Base-by-base conservation (phyloP, 2,113 vertebrate species). In the Amblyopsis rosae region DNA sequence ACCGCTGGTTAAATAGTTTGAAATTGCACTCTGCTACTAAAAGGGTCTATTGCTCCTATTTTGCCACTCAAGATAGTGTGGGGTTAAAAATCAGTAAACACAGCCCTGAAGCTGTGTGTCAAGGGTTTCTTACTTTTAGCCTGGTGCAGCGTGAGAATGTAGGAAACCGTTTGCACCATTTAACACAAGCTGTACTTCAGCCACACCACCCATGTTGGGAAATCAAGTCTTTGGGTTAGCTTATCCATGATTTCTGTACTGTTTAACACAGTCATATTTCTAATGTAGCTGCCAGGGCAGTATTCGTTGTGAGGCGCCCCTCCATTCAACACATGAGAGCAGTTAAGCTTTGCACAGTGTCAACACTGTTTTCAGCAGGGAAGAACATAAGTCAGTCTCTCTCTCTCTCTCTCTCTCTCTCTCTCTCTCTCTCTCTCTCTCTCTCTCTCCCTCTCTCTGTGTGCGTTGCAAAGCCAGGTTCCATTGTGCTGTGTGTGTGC, bases 341-440 rank as follows among this genome's bases (percentile, higher is more conserved):
- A 69, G 61, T 16, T 47, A 54, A 54, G 55, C 32, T 45, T 50
- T 19, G n/a, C 46, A 55, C 56, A 15, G 15, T 3, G 49, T 69
- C 46, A 35, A 46, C 26, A 35, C 59, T 51, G 60, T 68, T 75
- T 64, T 80, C 57, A 53, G 13, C n/a, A 41, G n/a, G n/a, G 59
- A 68, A 26, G 26, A 80, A 57, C 61, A 17, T 10, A 16, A 51
- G 19, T 65, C 4, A 4, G 35, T 41, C 7, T 41, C 7, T 41
- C 35, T 41, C 35, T 6, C 35, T 41, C 35, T 41, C 35, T 41
- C 35, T 6, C 57, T 46, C 59, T 46, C 15, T 5, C 56, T 46
- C 59, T 46, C 15, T 41, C 6, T 41, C 6, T 41, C 35, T 41
- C 35, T 5, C 35, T 41, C 35, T 41, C 35, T 41, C 35, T 5